phyloP scores from a whole-genome alignment of 1,140 invertebrate genomes.

The Drosophila dunni region DNA sequence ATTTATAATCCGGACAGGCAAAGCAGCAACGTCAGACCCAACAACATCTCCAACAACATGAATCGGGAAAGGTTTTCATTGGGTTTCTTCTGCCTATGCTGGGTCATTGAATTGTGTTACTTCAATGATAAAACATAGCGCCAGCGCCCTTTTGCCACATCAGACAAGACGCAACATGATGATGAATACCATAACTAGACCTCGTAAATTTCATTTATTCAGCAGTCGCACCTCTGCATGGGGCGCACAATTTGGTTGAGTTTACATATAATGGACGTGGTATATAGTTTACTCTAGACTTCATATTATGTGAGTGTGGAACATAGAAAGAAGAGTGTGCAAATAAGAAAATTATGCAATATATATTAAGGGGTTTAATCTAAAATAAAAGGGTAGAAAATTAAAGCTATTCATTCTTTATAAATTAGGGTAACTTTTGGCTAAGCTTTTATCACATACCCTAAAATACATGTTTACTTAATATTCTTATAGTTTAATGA shows the following conservation, averaged over 20 bases:
- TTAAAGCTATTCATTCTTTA: too few relatives aligned
- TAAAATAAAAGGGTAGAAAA: too few relatives aligned
- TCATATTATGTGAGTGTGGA: background rate
- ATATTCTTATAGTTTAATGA: too few relatives aligned
- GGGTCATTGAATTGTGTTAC: conserved; percentile 51
- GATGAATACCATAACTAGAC: conserved; percentile 65
- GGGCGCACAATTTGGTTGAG: background rate
- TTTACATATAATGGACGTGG: background rate
- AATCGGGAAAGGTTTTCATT: background rate
- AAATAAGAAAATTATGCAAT: too few relatives aligned
- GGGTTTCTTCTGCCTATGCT: conserved; percentile 12
- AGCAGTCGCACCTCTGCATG: background rate
- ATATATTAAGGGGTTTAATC: too few relatives aligned
- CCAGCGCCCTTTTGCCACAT: conserved; percentile 52
- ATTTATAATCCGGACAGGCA: conserved; percentile 67
- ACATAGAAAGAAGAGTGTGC: too few relatives aligned
- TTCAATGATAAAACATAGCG: conserved; percentile 36
- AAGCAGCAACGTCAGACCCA: background rate
- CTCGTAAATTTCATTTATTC: conserved; percentile 68
- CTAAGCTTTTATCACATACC: too few relatives aligned
- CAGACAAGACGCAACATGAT: conserved; percentile 51
- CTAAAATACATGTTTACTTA: too few relatives aligned
- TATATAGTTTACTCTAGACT: background rate
- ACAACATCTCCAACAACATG: conserved; percentile 1
- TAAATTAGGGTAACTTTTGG: too few relatives aligned